A percentile compares a stretch with the other conserved stretches of the same genome.
phyloP scores from a whole-genome alignment of 2,888 invertebrate genomes.

The Latheticus oryzae region DNA sequence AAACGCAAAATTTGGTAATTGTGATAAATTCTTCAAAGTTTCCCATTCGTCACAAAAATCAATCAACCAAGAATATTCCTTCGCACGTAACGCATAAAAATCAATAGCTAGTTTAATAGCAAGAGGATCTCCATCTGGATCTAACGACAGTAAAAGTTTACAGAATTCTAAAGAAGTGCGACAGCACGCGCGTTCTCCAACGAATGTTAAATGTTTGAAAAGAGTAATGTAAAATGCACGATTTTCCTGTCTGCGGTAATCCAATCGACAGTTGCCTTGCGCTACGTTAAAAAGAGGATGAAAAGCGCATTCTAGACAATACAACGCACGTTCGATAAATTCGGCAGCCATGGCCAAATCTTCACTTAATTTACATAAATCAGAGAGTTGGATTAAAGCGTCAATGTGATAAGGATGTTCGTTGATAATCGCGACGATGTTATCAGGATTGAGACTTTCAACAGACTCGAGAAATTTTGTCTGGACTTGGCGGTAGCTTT shows the following conservation, averaged over 20 bases:
- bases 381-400: slow-evolving; percentile 82
- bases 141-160: slow-evolving; percentile 82
- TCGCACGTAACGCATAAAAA: slow-evolving; percentile 82
- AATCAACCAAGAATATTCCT: slow-evolving; percentile 78
- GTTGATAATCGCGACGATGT: slow-evolving; percentile 80
- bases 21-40: slow-evolving; percentile 74
- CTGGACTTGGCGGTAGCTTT: slow-evolving; percentile 80
- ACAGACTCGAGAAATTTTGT: slow-evolving; percentile 81
- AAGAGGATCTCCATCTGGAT: slow-evolving; percentile 81
- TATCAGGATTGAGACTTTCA: slow-evolving; percentile 82
- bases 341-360: slow-evolving; percentile 83
- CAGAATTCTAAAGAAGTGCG: slow-evolving; percentile 89
- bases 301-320: slow-evolving; percentile 80
- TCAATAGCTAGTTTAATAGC: slow-evolving; percentile 83
- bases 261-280: slow-evolving; percentile 78
- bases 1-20: slow-evolving; percentile 89
- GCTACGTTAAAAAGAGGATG: slow-evolving; percentile 84
- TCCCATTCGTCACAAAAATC: slow-evolving; percentile 70
- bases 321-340: slow-evolving; percentile 82
- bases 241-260: slow-evolving; percentile 85
- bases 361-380: slow-evolving; percentile 82
- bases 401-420: slow-evolving; percentile 85
- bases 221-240: slow-evolving; percentile 83
- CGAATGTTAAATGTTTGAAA: slow-evolving; percentile 82
- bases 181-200: slow-evolving; percentile 84